These are phyloP conservation scores for Anneissia japonica DNA, from an alignment of 35 echinoderm and acorn worm genomes.

Conservation along the genomic window DNA sequence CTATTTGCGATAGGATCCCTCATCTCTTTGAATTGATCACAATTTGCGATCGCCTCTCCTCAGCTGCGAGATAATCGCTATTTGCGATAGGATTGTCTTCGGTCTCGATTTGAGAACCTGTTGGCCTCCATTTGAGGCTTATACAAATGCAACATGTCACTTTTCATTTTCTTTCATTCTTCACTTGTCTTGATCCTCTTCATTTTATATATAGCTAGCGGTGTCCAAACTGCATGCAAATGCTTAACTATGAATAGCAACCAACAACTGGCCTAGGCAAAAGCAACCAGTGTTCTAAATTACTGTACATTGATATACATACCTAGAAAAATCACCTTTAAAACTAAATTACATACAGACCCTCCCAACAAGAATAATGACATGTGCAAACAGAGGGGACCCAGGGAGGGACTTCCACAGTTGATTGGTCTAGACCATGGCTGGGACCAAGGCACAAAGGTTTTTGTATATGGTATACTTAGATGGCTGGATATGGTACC, in stretches of 20 bases:
- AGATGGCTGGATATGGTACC: no score
- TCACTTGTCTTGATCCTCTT: neutral
- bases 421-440: no score
- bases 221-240: neutral
- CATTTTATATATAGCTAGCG: neutral
- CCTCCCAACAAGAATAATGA: no score
- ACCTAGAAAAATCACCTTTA: no score
- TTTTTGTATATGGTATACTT: no score
- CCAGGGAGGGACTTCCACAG: no score
- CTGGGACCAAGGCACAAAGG: no score
- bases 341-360: no score
- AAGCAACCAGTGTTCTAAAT: neutral
- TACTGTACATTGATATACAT: no score
- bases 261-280: neutral
- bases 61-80: neutral
- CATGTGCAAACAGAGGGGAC: no score
- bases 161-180: neutral
- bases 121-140: slow-evolving; percentile 32
- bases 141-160: no score
- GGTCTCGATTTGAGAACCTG: slow-evolving; percentile 42
- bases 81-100: slow-evolving; percentile 17
- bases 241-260: neutral
- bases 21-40: neutral
- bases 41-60: neutral
- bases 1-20: neutral